Conservation (phyloP, 2,888 invertebrate species). For the Helicoverpa assulta region DNA sequence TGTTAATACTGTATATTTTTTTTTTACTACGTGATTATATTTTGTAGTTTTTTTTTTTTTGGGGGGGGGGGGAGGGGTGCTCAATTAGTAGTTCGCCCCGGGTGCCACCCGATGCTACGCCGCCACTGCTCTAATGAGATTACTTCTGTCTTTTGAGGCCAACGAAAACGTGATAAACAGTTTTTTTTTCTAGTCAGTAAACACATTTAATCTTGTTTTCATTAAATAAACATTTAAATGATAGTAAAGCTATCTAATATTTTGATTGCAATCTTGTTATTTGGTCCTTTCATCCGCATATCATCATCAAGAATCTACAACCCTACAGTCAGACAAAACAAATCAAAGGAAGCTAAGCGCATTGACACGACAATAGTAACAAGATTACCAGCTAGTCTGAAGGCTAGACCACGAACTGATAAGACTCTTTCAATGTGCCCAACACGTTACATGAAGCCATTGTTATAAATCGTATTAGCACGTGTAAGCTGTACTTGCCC, state of each 20-base stretch:
- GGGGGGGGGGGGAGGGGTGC: too few species aligned
- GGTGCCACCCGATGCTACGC: too few species aligned
- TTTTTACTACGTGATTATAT: too few species aligned
- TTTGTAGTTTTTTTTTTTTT: too few species aligned
- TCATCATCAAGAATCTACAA: not conserved
- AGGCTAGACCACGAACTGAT: conserved; percentile 47
- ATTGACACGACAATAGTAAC: conserved; percentile 34
- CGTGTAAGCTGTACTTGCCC: conserved; percentile 33
- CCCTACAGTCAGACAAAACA: conserved; percentile 1
- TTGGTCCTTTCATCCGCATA: not conserved
- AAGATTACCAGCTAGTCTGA: conserved; percentile 34
- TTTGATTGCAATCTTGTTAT: not conserved
- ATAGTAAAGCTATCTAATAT: not conserved
- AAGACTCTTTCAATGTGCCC: conserved; percentile 40
- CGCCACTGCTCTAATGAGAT: conserved; percentile 24
- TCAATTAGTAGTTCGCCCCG: too few species aligned
- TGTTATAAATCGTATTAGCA: conserved; percentile 59
- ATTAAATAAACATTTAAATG: too few species aligned
- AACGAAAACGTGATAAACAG: conserved; percentile 1
- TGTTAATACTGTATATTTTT: too few species aligned
- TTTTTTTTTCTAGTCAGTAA: too few species aligned
- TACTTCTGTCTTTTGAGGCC: conserved; percentile 26
- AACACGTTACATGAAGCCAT: conserved; percentile 57
- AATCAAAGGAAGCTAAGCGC: conserved; percentile 19
- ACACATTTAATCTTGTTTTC: too few species aligned